Conservation (phyloP, 2,797 vertebrate genomes). For the Catamblyrhynchus diadema region DNA sequence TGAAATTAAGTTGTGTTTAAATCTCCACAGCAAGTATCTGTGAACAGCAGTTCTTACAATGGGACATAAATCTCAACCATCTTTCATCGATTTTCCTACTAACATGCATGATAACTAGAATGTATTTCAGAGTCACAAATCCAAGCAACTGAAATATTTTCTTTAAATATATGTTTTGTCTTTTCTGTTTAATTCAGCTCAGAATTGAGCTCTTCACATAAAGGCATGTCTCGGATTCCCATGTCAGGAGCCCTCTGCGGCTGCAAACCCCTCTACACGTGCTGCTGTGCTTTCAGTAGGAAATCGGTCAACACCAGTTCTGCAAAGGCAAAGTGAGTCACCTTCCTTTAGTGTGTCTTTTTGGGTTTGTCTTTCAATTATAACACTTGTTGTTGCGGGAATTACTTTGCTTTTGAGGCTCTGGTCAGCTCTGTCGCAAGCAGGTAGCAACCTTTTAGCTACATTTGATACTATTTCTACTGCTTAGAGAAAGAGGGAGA, state of each 20-base stretch:
- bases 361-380: not conserved
- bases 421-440: not conserved
- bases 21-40: not conserved
- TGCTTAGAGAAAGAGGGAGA: not conserved
- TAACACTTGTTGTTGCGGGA: not conserved
- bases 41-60: not conserved
- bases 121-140: not conserved
- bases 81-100: not conserved
- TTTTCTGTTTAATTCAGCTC: not conserved
- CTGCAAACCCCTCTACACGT: not conserved
- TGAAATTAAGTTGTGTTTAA: not conserved
- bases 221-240: accelerated
- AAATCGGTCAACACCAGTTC: not conserved
- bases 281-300: not conserved
- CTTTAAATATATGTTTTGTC: not conserved
- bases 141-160: not conserved
- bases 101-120: not conserved
- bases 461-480: not conserved
- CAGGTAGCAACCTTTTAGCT: not conserved
- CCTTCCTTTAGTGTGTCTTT: not conserved
- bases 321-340: not conserved
- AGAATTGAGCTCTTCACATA: not conserved
- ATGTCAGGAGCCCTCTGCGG: not conserved
- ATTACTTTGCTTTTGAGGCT: not conserved
- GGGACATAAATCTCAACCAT: not conserved